Evolutionary conservation across 92 coral and sea anemone species (phyloP).

Genomic region (Galaxea fascicularis): DNA sequence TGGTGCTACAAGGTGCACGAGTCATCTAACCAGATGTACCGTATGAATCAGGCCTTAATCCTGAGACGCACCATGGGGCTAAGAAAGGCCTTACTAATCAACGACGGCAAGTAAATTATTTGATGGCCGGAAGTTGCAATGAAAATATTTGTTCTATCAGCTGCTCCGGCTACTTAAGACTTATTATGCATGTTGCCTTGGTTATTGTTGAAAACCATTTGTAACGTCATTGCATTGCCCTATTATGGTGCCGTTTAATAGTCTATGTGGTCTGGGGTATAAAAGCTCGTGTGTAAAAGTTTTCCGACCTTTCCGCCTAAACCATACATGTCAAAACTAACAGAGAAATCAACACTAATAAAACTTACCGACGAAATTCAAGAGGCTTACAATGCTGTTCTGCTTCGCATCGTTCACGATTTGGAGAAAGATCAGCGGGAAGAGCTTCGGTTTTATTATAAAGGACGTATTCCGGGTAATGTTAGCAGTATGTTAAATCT

Average conservation of each 20-base stretch:
- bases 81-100: too few relatives aligned
- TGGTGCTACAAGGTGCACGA: too few relatives aligned
- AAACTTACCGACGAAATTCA: neutral
- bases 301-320: neutral
- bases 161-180: neutral
- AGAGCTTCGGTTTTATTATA: constrained; percentile 21
- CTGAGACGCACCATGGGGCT: too few relatives aligned
- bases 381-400: constrained; percentile 1
- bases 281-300: neutral
- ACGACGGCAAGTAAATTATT: too few relatives aligned
- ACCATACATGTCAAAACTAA: neutral
- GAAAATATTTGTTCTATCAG: too few relatives aligned
- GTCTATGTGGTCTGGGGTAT: neutral
- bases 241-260: neutral
- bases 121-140: neutral
- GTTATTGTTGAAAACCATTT: neutral
- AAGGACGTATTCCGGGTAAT: neutral
- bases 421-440: constrained; percentile 10
- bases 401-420: neutral
- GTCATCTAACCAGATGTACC: too few relatives aligned
- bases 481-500: neutral
- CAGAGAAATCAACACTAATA: neutral
- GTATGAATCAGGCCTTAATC: too few relatives aligned
- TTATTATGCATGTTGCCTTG: neutral
- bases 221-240: neutral